phyloP scores from a whole-genome alignment of 1,140 invertebrate genomes.

The Centruroides sculpturatus region DNA sequence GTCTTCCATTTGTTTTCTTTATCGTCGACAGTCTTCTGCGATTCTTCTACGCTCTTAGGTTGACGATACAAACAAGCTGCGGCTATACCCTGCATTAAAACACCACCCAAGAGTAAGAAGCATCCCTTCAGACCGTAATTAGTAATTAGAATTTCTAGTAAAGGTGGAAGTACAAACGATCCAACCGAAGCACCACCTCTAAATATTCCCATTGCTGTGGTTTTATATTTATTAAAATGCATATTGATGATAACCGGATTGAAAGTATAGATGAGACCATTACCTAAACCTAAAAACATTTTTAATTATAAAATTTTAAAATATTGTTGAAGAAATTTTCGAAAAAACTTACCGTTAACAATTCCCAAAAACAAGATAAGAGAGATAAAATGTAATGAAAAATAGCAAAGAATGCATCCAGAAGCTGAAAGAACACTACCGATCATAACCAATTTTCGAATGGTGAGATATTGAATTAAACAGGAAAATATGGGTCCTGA shows the following conservation, averaged over 20 bases:
- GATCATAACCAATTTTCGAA: too few relatives aligned
- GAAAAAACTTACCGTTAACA: neutral
- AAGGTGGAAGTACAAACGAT: slow-evolving; percentile 26
- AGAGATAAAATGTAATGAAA: too few relatives aligned
- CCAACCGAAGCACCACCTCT: slow-evolving; percentile 27
- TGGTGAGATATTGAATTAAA: too few relatives aligned
- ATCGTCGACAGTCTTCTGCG: neutral
- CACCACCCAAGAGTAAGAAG: slow-evolving; percentile 56
- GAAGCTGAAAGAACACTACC: too few relatives aligned
- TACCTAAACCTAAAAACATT: slow-evolving; percentile 23
- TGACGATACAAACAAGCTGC: slow-evolving; percentile 48
- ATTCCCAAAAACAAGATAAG: too few relatives aligned
- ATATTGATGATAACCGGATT: slow-evolving; percentile 23
- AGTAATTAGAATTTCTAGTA: slow-evolving; percentile 19
- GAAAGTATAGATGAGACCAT: slow-evolving; percentile 25
- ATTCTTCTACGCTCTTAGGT: neutral
- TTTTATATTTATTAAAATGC: slow-evolving; percentile 24
- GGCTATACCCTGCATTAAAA: slow-evolving; percentile 69
- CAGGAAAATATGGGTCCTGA: too few relatives aligned
- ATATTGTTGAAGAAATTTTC: neutral
- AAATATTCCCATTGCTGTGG: slow-evolving; percentile 25
- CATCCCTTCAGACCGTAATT: slow-evolving; percentile 20
- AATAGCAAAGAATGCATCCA: too few relatives aligned
- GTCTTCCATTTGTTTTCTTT: too few relatives aligned
- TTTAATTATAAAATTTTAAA: neutral